Evolutionary conservation across 2,888 invertebrate genomes (phyloP).

Genomic region (Mesoligia furuncula): DNA sequence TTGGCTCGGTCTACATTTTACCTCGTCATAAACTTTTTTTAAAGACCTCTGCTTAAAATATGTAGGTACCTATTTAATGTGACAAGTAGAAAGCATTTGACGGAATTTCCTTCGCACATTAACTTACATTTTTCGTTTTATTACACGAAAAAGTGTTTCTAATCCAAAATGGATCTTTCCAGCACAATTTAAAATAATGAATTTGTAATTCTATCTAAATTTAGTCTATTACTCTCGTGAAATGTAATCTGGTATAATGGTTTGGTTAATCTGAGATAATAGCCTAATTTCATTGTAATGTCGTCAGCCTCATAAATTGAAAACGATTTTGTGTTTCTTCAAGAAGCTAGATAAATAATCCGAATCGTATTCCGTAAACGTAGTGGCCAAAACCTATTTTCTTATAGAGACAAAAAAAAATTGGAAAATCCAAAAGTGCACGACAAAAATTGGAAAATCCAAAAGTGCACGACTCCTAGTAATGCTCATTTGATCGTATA

Average conservation of each 20-base stretch:
- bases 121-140: slow-evolving; percentile 1
- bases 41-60: slow-evolving; percentile 4
- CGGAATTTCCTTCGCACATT: slow-evolving; percentile 1
- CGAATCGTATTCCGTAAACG: not conserved
- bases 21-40: not conserved
- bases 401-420: not conserved
- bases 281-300: slow-evolving; percentile 41
- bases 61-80: not conserved
- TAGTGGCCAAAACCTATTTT: not conserved
- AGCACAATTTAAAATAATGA: slow-evolving; percentile 38
- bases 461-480: too few relatives aligned
- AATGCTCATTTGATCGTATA: too few relatives aligned
- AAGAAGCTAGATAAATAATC: not conserved
- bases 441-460: too few relatives aligned
- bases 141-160: slow-evolving; percentile 13
- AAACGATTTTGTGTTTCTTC: not conserved
- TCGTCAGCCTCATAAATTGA: slow-evolving; percentile 17
- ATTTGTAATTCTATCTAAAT: slow-evolving; percentile 46
- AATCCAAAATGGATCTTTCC: slow-evolving; percentile 29
- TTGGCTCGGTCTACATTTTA: slow-evolving; percentile 16
- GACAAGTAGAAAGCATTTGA: slow-evolving; percentile 25
- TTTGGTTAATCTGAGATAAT: slow-evolving; percentile 47
- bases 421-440: too few relatives aligned
- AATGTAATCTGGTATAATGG: slow-evolving; percentile 35
- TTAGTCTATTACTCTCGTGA: slow-evolving; percentile 22